phyloP scores from a whole-genome alignment of 2,888 invertebrate genomes.

The Spatulosminthurus flaviceps region DNA sequence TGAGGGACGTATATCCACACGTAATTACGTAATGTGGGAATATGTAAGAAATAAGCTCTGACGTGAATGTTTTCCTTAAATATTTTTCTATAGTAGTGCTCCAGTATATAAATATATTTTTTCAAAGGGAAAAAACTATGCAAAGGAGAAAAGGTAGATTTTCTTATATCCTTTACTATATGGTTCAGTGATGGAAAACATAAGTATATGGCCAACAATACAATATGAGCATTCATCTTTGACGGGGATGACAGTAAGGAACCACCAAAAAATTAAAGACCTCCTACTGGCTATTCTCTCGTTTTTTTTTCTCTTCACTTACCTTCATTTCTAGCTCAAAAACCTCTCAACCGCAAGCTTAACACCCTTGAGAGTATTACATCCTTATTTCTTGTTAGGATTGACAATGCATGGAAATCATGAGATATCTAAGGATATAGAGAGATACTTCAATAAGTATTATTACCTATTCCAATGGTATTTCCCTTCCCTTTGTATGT shows the following conservation, averaged over 20 bases:
- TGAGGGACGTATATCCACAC: neutral
- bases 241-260: slow-evolving; percentile 63
- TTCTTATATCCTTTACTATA: slow-evolving; percentile 29
- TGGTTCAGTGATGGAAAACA: slow-evolving; percentile 43
- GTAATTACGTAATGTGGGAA: neutral
- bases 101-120: no score
- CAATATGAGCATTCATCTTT: slow-evolving; percentile 53
- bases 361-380: slow-evolving; percentile 4
- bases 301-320: slow-evolving; percentile 54
- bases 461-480: no score
- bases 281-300: slow-evolving; percentile 63
- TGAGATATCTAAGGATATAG: no score
- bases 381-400: slow-evolving; percentile 21
- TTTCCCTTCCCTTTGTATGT: slow-evolving; percentile 6
- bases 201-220: slow-evolving; percentile 33
- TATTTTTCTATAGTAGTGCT: no score
- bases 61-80: neutral
- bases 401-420: slow-evolving; percentile 22
- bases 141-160: no score
- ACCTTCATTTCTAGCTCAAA: slow-evolving; percentile 33
- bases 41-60: neutral
- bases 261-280: slow-evolving; percentile 64
- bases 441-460: slow-evolving; percentile 1
- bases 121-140: no score
- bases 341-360: slow-evolving; percentile 25